Base-by-base conservation (phyloP, 2,113 vertebrate genomes). In the Aldabrachelys gigantea region DNA sequence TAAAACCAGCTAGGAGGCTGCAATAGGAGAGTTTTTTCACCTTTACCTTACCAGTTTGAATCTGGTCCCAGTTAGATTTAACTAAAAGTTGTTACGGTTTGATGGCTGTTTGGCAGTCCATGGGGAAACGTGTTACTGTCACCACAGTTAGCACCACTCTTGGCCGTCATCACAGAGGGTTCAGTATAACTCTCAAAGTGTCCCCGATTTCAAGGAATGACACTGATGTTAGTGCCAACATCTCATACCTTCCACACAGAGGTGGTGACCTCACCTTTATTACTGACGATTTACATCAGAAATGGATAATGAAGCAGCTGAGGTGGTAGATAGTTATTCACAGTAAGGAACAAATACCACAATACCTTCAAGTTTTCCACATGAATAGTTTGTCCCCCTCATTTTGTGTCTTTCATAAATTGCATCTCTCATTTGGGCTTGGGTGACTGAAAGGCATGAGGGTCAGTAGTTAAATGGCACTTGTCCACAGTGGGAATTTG, bases 281-380 rank as follows among this genome's bases (percentile, higher is more conserved):
- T 82, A 85, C 82, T 92, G 89, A 53, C 12, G 44, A 62, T 12
- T 72, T 72, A n/a, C 31, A 82, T 80, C 41, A 92, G 56, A 87
- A 82, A 12, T 47, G 88, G 12, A 31, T 12, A 14, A 31, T 13
- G 87, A 78, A 5, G 75, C 62, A 62, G 19, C 53, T 75, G 41
- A 89, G 3, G 12, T 56, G 72, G 84, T 49, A 59, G 27, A 10
- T 25, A 88, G 13, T 16, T 54, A 78, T 8, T 3, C 12, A 6
- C 12, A 80, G 25, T 4, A 8, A 62, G 72, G 82, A 57, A 24
- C 10, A 29, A 31, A 47, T 38, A 22, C n/a, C 25, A 38, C 9
- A 22, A 41, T 91, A 41, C 38, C 44, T 53, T 16, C 31, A 27
- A 8, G 8, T 50, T 1, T 5, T n/a, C n/a, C 8, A 59, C 50